Percentiles rank a stretch among this genome's conserved stretches.
Conservation (phyloP, 2,888 invertebrate species). For the Melolontha melolontha region DNA sequence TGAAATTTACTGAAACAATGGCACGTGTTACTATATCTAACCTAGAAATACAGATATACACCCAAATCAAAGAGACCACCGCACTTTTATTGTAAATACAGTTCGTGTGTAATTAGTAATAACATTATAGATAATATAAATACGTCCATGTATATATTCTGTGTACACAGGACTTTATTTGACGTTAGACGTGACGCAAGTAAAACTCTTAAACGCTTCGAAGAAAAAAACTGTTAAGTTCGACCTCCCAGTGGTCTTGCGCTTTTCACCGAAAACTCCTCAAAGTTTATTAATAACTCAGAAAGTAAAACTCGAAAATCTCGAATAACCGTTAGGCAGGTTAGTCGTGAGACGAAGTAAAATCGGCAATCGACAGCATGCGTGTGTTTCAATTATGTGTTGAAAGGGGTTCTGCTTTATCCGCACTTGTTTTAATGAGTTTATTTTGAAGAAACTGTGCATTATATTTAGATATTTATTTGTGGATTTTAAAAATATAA, state of each 20-base stretch:
- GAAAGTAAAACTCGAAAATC: conserved; percentile 1
- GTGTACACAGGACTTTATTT: conserved; percentile 5
- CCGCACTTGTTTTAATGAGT: background rate
- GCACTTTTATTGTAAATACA: conserved; percentile 3
- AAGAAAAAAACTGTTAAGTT: background rate
- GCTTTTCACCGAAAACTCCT: background rate
- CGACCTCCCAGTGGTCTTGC: background rate
- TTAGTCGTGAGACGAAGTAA: background rate
- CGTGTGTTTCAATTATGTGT: background rate
- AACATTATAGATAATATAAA: conserved; percentile 22
- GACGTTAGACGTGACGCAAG: conserved; percentile 23
- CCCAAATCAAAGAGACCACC: background rate
- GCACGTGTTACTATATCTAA: conserved; percentile 5
- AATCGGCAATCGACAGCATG: background rate
- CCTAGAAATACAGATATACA: conserved; percentile 3
- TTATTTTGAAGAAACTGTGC: conserved; percentile 6
- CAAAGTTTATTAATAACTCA: conserved; percentile 20
- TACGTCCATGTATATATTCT: background rate
- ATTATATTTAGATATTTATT: conserved; percentile 4
- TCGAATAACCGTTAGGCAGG: background rate
- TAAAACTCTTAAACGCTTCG: conserved; percentile 9
- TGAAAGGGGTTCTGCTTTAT: background rate
- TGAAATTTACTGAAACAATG: conserved; percentile 11
- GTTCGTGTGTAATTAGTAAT: conserved; percentile 17
- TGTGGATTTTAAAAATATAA: background rate